A percentile compares a stretch with the other conserved stretches of the same genome.
Conservation (phyloP, 2,113 vertebrate genomes). For the Nymphicus hollandicus region DNA sequence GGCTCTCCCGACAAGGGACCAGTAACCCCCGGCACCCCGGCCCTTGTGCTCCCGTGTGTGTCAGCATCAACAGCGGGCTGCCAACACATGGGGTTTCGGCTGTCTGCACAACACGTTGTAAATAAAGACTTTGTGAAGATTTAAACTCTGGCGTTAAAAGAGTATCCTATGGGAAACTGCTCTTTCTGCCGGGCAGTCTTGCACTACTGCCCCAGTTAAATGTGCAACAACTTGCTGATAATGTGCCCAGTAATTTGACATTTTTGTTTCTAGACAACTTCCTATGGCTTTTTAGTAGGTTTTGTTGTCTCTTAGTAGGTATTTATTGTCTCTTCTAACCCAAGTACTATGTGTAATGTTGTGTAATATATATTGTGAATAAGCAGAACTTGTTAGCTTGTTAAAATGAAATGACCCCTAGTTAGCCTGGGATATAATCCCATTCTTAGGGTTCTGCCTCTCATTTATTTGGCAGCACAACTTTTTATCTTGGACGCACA, state of each 20-base stretch:
- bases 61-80: not conserved
- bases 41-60: too few species aligned
- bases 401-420: not conserved
- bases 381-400: not conserved
- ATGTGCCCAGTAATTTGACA: not conserved
- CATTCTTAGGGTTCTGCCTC: not conserved
- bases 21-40: not conserved
- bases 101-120: not conserved
- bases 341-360: not conserved
- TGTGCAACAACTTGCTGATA: not conserved
- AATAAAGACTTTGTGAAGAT: not conserved
- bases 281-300: not conserved
- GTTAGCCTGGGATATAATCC: not conserved
- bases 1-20: too few species aligned
- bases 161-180: accelerated
- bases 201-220: not conserved
- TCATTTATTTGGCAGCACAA: not conserved
- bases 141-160: not conserved
- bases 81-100: accelerated
- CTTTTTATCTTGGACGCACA: not conserved
- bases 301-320: not conserved
- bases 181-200: not conserved
- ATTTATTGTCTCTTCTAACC: not conserved
- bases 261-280: not conserved
- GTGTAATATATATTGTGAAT: not conserved